Evolutionary conservation across 2,113 vertebrate genomes (phyloP).

Genomic region (Pitta sordida): DNA sequence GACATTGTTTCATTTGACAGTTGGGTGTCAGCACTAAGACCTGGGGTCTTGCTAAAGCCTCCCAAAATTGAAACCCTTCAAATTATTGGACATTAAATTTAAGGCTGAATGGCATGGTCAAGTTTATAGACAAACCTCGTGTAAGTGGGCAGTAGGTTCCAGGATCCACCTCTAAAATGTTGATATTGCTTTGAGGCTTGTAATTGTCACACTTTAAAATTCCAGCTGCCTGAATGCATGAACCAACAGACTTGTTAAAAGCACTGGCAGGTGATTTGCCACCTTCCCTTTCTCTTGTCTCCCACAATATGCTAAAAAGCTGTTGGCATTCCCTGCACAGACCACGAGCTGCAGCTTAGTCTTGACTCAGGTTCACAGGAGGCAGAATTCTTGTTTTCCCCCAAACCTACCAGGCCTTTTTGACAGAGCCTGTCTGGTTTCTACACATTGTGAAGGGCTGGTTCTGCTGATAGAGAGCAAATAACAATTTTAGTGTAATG

Average conservation of each 20-base stretch:
- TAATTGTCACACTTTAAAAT: neutral
- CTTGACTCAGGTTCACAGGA: too few relatives aligned
- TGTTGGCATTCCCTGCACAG: neutral
- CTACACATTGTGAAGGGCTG: neutral
- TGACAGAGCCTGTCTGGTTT: neutral
- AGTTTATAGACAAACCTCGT: neutral
- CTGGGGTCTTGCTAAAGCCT: neutral
- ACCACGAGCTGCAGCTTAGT: neutral
- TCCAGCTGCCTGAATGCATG: neutral
- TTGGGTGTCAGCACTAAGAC: neutral
- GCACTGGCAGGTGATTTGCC: neutral
- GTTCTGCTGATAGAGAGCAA: neutral
- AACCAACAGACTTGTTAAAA: neutral
- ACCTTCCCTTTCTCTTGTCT: neutral
- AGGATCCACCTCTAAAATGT: neutral
- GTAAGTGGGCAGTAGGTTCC: neutral
- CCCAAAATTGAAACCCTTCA: neutral
- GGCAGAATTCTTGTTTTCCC: neutral
- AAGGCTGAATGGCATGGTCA: neutral
- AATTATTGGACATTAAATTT: neutral
- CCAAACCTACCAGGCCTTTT: neutral
- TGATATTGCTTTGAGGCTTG: neutral
- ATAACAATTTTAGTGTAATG: slow-evolving; percentile 42
- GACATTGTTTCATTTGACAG: neutral
- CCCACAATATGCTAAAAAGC: fast-evolving